Evolutionary conservation across 2,113 vertebrate species (phyloP), one percentile per base, ranked within the genome.

Genomic region (Mus pahari): DNA sequence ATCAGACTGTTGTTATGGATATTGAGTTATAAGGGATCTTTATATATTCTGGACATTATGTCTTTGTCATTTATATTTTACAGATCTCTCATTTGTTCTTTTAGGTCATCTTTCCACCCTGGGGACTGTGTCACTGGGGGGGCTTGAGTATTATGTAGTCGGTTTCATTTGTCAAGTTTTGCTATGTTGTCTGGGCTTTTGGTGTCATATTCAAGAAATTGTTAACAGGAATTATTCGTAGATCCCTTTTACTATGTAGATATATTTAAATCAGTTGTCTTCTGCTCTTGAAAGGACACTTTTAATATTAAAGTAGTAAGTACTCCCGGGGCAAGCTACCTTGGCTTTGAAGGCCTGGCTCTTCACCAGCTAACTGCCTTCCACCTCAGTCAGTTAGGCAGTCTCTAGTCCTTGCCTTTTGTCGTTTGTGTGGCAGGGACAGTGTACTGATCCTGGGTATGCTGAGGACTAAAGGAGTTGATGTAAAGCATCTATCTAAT

Each of bases 151-250:
- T 83, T 39, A 45, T 64, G n/a, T 77, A 48, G 11, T 94, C 66
- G 66, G 45, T 92, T 26, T 14, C 36, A 26, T 94, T 86, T 90
- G 24, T 81, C 64, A 73, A 5, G 48, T 89, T 90, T 92, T 91
- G 73, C 45, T 89, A 83, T 90, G 71, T 50, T 92, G 62, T 31
- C 26, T 92, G 31, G 94, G 73, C 12, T 96, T 95, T 95, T 82
- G 45, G 33, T 82, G 26, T 55, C 26, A 22, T 42, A 36, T 20
- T 26, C n/a, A 89, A 87, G 53, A 94, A 95, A 68, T 86, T 20
- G 36, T 82, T 94, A 73, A 20, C 73, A 28, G 36, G 17, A 78
- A 28, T 96, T 91, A 73, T 82, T 91, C 90, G 91, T 89, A 0
- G 64, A 31, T 82, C 14, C 31, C 9, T 68, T 33, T 1, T n/a